Base-by-base conservation (phyloP, 2,113 vertebrate genomes). In the Myxocyprinus asiaticus region DNA sequence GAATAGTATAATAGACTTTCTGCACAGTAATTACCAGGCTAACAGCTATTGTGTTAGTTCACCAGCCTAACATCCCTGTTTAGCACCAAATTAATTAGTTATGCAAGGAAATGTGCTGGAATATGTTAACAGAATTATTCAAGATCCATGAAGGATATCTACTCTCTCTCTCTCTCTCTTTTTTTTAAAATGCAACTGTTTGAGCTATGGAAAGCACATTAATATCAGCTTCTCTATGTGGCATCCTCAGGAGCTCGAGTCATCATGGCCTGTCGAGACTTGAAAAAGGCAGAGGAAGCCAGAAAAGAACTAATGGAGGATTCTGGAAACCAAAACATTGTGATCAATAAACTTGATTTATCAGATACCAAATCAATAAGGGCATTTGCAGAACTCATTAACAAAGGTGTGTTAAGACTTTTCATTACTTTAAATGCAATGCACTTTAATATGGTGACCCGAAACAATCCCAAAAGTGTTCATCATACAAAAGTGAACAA, bases 211-310 rank as follows among this genome's bases (percentile, higher is more conserved):
- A 64, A 64, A 64, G 62, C 6, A 50, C 10, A 56, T 58, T 59
- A 11, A 3, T 11, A 48, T 50, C 5, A 17, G 11, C 14, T 17
- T 50, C 44, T 78, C 12, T 62, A 12, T 59, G 53, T 61, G 58
- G 47, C 8, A 5, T 72, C 77, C 77, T n/a, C n/a, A 94, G 93
- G 93, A 1, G 92, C 92, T 4, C 90, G 87, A 6, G 88, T 94
- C 70, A 82, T 94, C 51, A 91, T 94, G 90, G 92, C 91, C 0
- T 94, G 93, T 82, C 88, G 93, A 76, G 93, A 94, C 78, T 47
- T 91, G 67, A 91, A 92, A 76, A 90, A 90, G 81, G 93, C 90
- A 3, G 90, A 92, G 59, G 90, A 84, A 6, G 90, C 92, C 4
- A 84, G 81, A 58, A 48, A 63, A 0, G 91, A 94, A 4, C 90